phyloP scores from a whole-genome alignment of 2,113 vertebrate species.

The Arizona elegans region DNA sequence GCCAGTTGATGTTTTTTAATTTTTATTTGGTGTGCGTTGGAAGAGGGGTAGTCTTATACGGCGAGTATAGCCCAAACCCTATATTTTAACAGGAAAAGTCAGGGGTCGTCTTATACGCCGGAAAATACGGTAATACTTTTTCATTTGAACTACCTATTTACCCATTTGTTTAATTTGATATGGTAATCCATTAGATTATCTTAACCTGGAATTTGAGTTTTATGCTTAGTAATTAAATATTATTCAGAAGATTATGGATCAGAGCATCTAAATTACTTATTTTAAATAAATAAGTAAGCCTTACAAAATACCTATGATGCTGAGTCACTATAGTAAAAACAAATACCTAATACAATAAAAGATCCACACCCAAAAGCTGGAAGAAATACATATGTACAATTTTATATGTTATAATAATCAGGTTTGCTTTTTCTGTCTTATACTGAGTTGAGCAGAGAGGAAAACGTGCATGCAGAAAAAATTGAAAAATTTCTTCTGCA shows the following conservation, averaged over 20 bases:
- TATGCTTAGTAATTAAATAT: neutral
- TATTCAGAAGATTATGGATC: neutral
- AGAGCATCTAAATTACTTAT: neutral
- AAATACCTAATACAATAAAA: neutral
- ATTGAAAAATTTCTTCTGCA: neutral
- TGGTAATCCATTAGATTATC: neutral
- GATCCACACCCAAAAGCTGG: neutral
- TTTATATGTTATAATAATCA: neutral
- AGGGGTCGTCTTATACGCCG: too few species aligned
- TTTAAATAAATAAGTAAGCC: neutral
- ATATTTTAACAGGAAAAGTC: too few species aligned
- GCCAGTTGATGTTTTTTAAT: too few species aligned
- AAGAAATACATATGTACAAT: neutral
- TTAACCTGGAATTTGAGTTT: neutral
- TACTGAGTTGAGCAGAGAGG: neutral
- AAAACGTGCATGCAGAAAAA: neutral
- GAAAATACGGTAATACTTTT: neutral
- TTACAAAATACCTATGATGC: neutral
- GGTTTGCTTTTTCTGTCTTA: neutral
- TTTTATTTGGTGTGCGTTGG: too few species aligned
- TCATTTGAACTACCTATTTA: neutral
- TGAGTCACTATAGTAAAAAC: neutral
- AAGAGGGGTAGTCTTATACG: too few species aligned
- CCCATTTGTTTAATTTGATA: neutral
- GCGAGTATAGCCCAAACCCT: too few species aligned